Base-by-base conservation (phyloP, 2,797 vertebrate genomes). In the Oreochromis mossambicus region DNA sequence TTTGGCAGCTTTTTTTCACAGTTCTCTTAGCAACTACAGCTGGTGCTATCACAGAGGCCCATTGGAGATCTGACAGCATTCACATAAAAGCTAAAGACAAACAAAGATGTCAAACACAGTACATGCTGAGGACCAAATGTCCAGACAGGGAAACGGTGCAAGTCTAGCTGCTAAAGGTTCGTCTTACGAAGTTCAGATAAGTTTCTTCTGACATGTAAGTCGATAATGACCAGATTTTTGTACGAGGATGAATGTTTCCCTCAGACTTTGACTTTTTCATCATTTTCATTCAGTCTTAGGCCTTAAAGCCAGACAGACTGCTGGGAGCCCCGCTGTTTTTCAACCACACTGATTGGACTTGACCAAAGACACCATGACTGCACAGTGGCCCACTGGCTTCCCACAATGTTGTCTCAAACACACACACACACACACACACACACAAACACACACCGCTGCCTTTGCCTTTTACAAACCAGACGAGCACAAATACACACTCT, bases 291-390 rank as follows among this genome's bases (percentile, higher is more conserved):
- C 80, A 41, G 32, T 81, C 54, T 84, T 41, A 19, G 38, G 92
- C 91, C 89, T 89, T 93, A 91, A 92, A 92, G 92, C 88, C 6
- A 14, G 89, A 85, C 38, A 26, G 66, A 86, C 92, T 83, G 94
- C 93, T 92, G 91, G 82, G 92, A 91, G 78, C n/a, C 93, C 92
- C 17, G 92, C 93, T 93, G 93, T 83, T 91, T 89, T 84, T 77
- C 77, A 73, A 61, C 79, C n/a, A 2, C 21, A 36, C 80, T 95
- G 92, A 94, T 94, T 94, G 91, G 90, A 89, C 84, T 80, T 89
- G 24, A 24, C 61, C 87, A 76, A 75, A 6, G 78, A 86, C 83
- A 75, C 80, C 73, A 85, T 24, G 86, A 85, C 88, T 61, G 83
- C 54, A 87, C 88, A 63, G 85, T 81, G 88, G 82, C 82, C 80